These are phyloP conservation scores for Troides aeacus DNA, from an alignment of 2,888 invertebrate species.

Conservation along the genomic window DNA sequence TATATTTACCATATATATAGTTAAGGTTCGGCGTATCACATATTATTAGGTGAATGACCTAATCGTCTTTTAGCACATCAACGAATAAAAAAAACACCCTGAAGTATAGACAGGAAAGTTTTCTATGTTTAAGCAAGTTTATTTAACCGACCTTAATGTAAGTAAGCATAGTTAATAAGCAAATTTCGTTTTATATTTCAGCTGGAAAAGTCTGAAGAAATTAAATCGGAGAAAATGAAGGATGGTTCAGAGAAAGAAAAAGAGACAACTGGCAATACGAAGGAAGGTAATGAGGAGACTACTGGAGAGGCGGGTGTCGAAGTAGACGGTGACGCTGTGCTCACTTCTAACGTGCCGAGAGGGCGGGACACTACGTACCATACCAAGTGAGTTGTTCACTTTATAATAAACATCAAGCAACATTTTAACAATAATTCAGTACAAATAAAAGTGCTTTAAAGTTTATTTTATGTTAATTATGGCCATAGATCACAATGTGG, in stretches of 20 bases:
- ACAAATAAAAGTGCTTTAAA: no score
- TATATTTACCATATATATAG: no score
- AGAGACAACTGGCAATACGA: conserved; percentile 66
- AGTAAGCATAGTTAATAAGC: not conserved
- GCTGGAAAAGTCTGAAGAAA: conserved; percentile 68
- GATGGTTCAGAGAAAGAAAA: conserved; percentile 68
- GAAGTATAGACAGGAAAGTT: no score
- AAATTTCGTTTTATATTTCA: conserved; percentile 33
- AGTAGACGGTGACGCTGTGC: conserved; percentile 87
- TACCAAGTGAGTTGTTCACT: conserved; percentile 77
- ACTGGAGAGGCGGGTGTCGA: conserved; percentile 79
- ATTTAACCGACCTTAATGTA: not conserved
- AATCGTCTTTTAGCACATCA: no score
- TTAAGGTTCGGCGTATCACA: no score
- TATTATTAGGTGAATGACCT: no score
- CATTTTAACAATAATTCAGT: not conserved
- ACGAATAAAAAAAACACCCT: no score
- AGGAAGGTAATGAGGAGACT: conserved; percentile 65
- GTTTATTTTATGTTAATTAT: no score
- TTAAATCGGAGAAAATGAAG: conserved; percentile 64
- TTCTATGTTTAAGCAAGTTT: no score
- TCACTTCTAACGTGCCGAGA: conserved; percentile 84
- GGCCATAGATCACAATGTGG: no score
- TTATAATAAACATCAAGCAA: not conserved
- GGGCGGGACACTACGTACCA: conserved; percentile 88